These are phyloP conservation scores for Eurytoma adleriae DNA, from an alignment of 2,888 invertebrate species.

Conservation along the genomic window DNA sequence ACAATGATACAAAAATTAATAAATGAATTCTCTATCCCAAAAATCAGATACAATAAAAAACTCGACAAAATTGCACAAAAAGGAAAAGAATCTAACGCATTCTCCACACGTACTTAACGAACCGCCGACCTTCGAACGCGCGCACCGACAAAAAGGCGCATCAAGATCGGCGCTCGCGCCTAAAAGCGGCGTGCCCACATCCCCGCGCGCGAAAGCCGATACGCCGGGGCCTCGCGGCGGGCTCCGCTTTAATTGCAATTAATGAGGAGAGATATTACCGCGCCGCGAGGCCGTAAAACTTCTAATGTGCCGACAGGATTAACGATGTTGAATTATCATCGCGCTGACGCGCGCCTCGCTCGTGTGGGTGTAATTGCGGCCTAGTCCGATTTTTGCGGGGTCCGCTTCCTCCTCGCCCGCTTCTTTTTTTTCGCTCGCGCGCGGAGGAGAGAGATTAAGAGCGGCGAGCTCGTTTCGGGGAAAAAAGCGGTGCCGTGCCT, in stretches of 20 bases:
- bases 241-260: slow-evolving; percentile 75
- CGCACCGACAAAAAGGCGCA: background rate
- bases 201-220: background rate
- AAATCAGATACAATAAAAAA: background rate
- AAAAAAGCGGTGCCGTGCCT: slow-evolving; percentile 4
- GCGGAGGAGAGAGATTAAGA: slow-evolving; percentile 40
- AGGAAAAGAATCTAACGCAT: too few relatives aligned
- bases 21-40: too few relatives aligned
- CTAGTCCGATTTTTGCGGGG: background rate
- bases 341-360: slow-evolving; percentile 22
- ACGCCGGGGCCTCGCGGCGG: slow-evolving; percentile 51
- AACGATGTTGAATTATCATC: slow-evolving; percentile 74
- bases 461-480: slow-evolving; percentile 23
- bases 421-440: too few relatives aligned
- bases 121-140: background rate
- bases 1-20: too few relatives aligned
- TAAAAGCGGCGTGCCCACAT: background rate
- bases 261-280: slow-evolving; percentile 74
- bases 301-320: slow-evolving; percentile 74
- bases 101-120: background rate
- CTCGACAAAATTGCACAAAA: background rate
- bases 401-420: background rate
- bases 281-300: slow-evolving; percentile 70
- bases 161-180: background rate
- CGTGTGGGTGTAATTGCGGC: slow-evolving; percentile 49